A percentile compares a stretch with the other conserved stretches of the same genome.
Conservation (phyloP, 1,140 invertebrate species). For the Vanessa tameamea region DNA sequence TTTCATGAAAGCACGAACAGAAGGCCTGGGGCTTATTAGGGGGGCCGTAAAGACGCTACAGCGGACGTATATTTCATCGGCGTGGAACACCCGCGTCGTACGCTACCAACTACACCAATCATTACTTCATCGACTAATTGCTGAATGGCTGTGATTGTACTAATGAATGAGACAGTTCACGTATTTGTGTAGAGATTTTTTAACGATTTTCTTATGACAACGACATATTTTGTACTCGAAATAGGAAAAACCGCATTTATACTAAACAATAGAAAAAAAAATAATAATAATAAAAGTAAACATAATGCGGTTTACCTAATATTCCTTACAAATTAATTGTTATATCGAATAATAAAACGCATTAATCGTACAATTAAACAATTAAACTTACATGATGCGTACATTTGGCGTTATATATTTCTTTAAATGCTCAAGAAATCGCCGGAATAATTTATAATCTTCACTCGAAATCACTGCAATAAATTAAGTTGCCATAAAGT, state of each 20-base stretch:
- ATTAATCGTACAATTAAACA: background rate
- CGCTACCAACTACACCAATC: conserved; percentile 24
- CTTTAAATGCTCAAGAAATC: conserved; percentile 29
- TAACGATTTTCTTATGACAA: background rate
- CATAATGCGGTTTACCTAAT: background rate
- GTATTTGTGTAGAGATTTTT: background rate
- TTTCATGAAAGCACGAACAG: conserved; percentile 32
- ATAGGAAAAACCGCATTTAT: no score
- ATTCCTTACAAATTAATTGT: conserved; percentile 13
- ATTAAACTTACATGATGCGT: conserved; percentile 18
- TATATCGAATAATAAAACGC: conserved; percentile 27
- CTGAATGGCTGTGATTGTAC: conserved; percentile 22
- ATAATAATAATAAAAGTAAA: no score
- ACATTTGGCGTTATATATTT: conserved; percentile 21
- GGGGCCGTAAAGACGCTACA: conserved; percentile 43
- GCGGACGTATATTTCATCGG: conserved; percentile 42
- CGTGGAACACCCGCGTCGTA: conserved; percentile 47
- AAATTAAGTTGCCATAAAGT: conserved; percentile 36
- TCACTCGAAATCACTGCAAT: conserved; percentile 28
- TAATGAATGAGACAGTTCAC: background rate
- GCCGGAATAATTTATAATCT: conserved; percentile 35
- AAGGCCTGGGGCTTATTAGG: conserved; percentile 42
- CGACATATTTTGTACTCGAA: no score
- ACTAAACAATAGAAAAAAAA: no score
- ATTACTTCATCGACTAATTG: conserved; percentile 29